phyloP scores from a whole-genome alignment of 2,888 invertebrate genomes.

The Orchestes rusci region DNA sequence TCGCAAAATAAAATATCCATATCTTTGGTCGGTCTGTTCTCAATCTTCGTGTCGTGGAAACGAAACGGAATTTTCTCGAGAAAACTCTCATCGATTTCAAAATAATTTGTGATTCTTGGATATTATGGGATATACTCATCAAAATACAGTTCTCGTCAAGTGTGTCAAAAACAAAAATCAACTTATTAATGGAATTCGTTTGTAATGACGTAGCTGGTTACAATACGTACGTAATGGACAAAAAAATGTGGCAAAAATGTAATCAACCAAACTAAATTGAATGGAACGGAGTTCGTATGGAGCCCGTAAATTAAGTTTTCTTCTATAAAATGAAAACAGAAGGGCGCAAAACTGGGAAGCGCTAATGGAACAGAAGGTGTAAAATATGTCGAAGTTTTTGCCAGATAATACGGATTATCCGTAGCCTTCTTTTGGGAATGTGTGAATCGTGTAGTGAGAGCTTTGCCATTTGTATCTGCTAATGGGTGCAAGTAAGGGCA shows the following conservation, averaged over 20 bases:
- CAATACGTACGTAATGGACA: too few species aligned
- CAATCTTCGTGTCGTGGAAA: too few species aligned
- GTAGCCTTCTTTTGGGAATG: constrained; percentile 42
- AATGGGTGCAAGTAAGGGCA: constrained; percentile 40
- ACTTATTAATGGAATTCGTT: too few species aligned
- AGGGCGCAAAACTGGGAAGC: constrained; percentile 21
- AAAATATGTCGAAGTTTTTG: constrained; percentile 32
- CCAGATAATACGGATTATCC: constrained; percentile 40
- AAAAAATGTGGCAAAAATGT: neutral
- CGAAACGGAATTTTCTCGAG: too few species aligned
- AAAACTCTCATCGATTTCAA: too few species aligned
- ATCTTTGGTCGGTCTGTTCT: constrained; percentile 34
- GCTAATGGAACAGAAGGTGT: constrained; percentile 28
- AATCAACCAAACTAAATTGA: constrained; percentile 4
- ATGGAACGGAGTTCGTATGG: constrained; percentile 9
- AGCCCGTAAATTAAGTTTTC: constrained; percentile 21
- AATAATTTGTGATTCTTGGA: too few species aligned
- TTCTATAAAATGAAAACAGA: constrained; percentile 25
- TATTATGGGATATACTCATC: too few species aligned
- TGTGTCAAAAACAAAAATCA: too few species aligned
- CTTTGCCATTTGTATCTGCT: constrained; percentile 43
- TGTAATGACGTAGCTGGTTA: too few species aligned
- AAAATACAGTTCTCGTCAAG: too few species aligned
- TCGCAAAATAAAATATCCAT: constrained; percentile 47
- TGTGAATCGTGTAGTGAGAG: constrained; percentile 44